These are phyloP conservation scores for Rhea americana DNA, from an alignment of 2,113 vertebrate species.

Conservation along the genomic window DNA sequence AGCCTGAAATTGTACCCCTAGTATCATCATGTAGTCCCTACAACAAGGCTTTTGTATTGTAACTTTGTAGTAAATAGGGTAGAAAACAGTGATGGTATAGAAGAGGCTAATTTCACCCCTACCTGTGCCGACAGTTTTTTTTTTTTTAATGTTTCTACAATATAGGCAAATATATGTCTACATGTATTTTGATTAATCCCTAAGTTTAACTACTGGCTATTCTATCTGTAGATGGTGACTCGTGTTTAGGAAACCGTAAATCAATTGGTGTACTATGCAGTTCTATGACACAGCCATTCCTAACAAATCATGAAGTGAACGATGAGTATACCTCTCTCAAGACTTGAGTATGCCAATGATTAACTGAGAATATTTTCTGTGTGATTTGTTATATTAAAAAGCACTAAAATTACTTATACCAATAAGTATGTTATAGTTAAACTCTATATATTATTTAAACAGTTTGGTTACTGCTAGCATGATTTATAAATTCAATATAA, in stretches of 20 bases:
- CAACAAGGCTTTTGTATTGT: background rate
- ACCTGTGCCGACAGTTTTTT: background rate
- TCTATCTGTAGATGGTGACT: background rate
- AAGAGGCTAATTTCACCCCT: background rate
- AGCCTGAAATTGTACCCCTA: background rate
- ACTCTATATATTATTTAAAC: constrained; percentile 51
- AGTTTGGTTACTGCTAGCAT: constrained; percentile 54
- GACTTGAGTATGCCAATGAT: constrained; percentile 29
- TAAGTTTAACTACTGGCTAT: constrained; percentile 20
- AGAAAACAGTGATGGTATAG: background rate
- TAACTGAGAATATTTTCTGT: constrained; percentile 24
- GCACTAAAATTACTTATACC: constrained; percentile 43
- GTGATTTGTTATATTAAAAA: constrained; percentile 25
- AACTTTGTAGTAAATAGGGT: background rate
- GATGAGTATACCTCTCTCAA: background rate
- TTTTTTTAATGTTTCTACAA: background rate
- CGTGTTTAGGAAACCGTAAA: background rate
- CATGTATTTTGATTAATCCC: constrained; percentile 38
- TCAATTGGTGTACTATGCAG: background rate
- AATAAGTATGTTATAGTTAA: constrained; percentile 43
- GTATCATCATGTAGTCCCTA: background rate
- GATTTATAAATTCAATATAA: constrained; percentile 69
- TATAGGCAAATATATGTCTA: background rate
- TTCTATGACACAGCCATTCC: background rate
- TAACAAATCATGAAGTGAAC: constrained; percentile 17